Conservation (phyloP, 1,140 invertebrate species). For the Pemphigus obesinymphae region DNA sequence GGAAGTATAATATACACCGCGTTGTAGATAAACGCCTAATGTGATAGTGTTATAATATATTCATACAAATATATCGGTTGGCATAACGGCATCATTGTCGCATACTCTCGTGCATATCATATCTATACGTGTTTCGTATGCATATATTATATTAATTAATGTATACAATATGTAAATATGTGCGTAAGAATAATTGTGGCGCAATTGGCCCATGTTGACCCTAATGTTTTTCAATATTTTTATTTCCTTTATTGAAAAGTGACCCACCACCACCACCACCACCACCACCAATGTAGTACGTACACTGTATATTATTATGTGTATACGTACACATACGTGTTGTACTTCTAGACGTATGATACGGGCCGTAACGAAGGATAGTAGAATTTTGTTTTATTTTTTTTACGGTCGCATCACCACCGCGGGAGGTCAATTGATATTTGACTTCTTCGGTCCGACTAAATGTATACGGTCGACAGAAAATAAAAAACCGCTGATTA, state of each 20-base stretch:
- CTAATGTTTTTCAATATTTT: conserved; percentile 14
- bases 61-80: no score
- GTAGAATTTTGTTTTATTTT: background rate
- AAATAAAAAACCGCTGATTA: background rate
- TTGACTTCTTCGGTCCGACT: conserved; percentile 20
- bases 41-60: no score
- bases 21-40: no score
- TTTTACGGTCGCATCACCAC: background rate
- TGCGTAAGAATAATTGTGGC: conserved; percentile 3
- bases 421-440: conserved; percentile 37
- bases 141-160: background rate
- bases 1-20: background rate
- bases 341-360: background rate
- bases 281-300: no score
- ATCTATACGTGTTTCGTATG: background rate
- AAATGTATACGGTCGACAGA: background rate
- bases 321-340: background rate
- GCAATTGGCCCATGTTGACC: conserved; percentile 4
- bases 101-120: background rate
- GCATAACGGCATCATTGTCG: background rate
- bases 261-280: background rate
- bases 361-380: background rate
- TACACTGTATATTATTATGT: background rate
- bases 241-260: conserved; percentile 24
- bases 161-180: background rate